Evolutionary conservation across 2,888 invertebrate genomes (phyloP), one percentile per base, ranked within the genome.

Genomic region (Glaucopsyche alexis): DNA sequence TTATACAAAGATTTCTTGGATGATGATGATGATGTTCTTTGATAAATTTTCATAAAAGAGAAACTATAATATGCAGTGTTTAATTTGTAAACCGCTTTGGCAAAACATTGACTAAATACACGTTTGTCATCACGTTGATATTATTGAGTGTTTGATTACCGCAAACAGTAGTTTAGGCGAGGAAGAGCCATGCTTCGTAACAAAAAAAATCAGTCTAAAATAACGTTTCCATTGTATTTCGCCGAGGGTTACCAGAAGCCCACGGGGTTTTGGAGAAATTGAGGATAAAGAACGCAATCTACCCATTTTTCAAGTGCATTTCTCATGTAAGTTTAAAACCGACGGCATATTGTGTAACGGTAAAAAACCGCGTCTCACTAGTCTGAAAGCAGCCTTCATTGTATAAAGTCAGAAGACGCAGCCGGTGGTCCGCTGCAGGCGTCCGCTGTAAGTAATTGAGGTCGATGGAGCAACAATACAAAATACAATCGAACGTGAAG

Each of bases 131-230:
- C 13, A 60, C 60, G 13, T 60, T 60, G 19, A 60, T 60, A 29
- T 29, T 29, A 29, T 60, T 60, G 60, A 60, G 60, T 60, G 60
- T 60, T 60, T 60, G 13, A 60, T 60, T 60, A 38, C 13, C 47
- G 47, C 7, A 13, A 3, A 55, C 55, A 55, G 9, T 50, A 7
- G 50, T 7, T 14, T 7, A n/a, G 50, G n/a, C 7, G 6, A 40
- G 40, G n/a, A 4, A 29, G 29, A 29, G 29, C 29, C 29, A 29
- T 29, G 29, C 29, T 1, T 29, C 29, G 29, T n/a, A n/a, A 4
- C 29, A 29, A 2, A 29, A 4, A 29, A 29, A 29, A 29, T 4
- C 29, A 4, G 29, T 2, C 3, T 29, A 4, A 29, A 29, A 29
- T 29, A 29, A 29, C 29, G 29, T 4, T 29, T 29, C 3, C 29